Evolutionary conservation across 2,113 vertebrate genomes (phyloP).

Genomic region (Ardeotis arabs): DNA sequence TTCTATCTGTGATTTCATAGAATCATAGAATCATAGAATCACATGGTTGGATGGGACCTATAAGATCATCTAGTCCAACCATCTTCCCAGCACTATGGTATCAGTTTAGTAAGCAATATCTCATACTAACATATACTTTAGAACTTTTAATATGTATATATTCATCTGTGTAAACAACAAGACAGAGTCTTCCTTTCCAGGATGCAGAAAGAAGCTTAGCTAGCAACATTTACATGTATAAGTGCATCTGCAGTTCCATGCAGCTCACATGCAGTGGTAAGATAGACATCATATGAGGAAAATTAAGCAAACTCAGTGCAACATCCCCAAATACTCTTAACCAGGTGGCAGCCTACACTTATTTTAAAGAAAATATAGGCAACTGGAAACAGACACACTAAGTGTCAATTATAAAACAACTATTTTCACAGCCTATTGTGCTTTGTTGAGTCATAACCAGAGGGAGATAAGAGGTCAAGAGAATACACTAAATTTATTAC

Average conservation of each 20-base stretch:
- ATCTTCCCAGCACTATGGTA: neutral
- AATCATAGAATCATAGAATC: too few species aligned
- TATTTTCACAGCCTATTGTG: neutral
- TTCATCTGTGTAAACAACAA: neutral
- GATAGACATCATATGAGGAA: accelerated
- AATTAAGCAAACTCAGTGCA: neutral
- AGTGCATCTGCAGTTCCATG: neutral
- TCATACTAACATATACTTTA: neutral
- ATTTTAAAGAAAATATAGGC: neutral
- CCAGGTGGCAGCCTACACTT: neutral
- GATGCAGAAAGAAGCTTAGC: neutral
- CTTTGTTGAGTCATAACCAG: neutral
- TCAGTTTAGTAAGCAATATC: neutral
- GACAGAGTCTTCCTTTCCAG: neutral
- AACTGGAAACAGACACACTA: neutral
- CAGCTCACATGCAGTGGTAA: neutral
- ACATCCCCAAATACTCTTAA: neutral
- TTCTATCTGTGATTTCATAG: neutral
- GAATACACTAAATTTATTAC: neutral
- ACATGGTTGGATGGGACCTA: too few species aligned
- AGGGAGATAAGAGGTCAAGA: neutral
- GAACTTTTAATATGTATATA: neutral
- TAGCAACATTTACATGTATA: accelerated
- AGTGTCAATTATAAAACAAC: neutral
- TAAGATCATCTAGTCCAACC: too few species aligned